phyloP scores from a whole-genome alignment of 2,113 vertebrate species.

The Chascanopsetta lugubris region DNA sequence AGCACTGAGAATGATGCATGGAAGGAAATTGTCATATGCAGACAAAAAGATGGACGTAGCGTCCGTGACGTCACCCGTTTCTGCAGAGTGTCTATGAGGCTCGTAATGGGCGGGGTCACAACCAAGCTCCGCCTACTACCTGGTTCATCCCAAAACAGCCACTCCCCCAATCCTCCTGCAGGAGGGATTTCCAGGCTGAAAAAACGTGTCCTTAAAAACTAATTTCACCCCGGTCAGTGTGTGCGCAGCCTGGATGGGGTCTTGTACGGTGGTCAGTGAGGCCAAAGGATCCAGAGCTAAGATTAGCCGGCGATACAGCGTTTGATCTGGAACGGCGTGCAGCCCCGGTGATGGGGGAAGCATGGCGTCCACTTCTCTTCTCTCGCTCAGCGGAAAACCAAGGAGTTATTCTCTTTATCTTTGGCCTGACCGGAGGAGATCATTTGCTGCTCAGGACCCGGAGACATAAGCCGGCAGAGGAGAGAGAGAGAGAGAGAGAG shows the following conservation, averaged over 20 bases:
- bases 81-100: no score
- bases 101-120: no score
- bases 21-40: no score
- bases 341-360: conserved; percentile 14
- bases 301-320: conserved; percentile 17
- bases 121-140: no score
- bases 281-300: conserved; percentile 34
- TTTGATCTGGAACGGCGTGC: conserved; percentile 32
- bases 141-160: no score
- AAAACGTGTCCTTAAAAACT: conserved; percentile 29
- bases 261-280: conserved; percentile 34
- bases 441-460: conserved; percentile 62
- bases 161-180: no score
- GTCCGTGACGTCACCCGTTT: no score
- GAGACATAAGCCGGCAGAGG: conserved; percentile 65
- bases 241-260: conserved; percentile 24
- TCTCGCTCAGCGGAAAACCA: conserved; percentile 59
- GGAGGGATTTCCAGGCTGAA: conserved; percentile 18
- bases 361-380: conserved; percentile 31
- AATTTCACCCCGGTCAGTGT: conserved; percentile 48
- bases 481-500: conserved; percentile 17
- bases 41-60: no score
- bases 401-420: conserved; percentile 64
- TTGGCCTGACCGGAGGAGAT: conserved; percentile 61
- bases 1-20: no score